phyloP scores from a whole-genome alignment of 2,113 vertebrate species.

The Macrotis lagotis region DNA sequence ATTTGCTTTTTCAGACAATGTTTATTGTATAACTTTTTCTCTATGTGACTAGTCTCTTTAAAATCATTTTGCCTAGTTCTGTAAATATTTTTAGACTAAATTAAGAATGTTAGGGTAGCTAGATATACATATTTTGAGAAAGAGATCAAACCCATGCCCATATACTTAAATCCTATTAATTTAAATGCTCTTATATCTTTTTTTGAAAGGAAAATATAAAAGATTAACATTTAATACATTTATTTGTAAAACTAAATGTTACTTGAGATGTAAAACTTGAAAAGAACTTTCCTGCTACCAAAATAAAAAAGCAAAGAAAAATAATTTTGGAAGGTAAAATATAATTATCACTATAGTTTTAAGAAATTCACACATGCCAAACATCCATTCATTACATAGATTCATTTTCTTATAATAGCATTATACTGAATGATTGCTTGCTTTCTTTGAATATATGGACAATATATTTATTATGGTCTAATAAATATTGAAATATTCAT shows the following conservation, averaged over 20 bases:
- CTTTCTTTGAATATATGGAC: background rate
- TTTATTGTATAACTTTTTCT: background rate
- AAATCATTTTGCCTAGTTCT: background rate
- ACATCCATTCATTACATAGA: background rate
- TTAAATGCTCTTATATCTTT: background rate
- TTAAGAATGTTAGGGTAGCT: background rate
- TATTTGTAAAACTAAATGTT: too few relatives aligned
- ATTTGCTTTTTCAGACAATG: background rate
- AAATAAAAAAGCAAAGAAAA: too few relatives aligned
- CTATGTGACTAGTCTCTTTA: background rate
- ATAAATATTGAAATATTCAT: background rate
- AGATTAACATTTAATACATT: too few relatives aligned
- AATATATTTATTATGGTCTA: background rate
- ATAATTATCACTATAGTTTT: background rate
- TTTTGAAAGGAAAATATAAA: too few relatives aligned
- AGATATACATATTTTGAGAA: background rate
- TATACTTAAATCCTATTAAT: background rate
- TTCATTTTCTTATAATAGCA: background rate
- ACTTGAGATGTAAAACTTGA: too few relatives aligned
- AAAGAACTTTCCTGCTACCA: too few relatives aligned
- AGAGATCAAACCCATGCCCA: background rate
- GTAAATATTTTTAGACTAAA: background rate
- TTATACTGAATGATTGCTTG: background rate
- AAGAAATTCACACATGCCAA: background rate
- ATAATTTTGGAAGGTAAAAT: too few relatives aligned